Conservation (phyloP, 2,797 vertebrate genomes). For the Propithecus perrieri region DNA sequence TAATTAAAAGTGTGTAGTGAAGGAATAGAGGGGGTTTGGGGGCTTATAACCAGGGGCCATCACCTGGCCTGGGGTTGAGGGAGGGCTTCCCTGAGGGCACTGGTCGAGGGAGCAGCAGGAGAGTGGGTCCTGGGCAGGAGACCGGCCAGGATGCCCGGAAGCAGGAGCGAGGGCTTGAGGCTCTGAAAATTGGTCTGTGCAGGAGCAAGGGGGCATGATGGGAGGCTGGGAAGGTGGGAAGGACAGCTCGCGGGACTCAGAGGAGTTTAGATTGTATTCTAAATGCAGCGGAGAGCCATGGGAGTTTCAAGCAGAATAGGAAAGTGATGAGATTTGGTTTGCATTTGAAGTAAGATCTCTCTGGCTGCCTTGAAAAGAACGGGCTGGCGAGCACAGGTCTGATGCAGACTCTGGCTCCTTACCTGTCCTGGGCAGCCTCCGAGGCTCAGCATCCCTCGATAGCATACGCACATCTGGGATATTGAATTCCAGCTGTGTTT, state of each 20-base stretch:
- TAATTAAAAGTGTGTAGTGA: not conserved
- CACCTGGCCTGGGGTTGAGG: not conserved
- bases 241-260: not conserved
- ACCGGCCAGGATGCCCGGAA: fast-evolving
- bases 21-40: not conserved
- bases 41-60: not conserved
- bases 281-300: not conserved
- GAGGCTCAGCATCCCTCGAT: not conserved
- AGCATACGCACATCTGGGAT: not conserved
- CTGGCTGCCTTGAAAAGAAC: not conserved
- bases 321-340: not conserved
- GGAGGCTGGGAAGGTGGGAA: not conserved
- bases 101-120: not conserved
- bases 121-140: not conserved
- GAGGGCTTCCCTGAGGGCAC: not conserved
- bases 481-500: not conserved
- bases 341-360: not conserved
- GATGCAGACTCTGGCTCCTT: not conserved
- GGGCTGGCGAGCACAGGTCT: not conserved
- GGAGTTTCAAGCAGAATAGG: not conserved
- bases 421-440: not conserved
- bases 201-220: fast-evolving
- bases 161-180: not conserved
- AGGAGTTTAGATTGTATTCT: not conserved
- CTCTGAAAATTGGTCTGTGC: not conserved